Evolutionary conservation across 2,113 vertebrate genomes (phyloP), one percentile per base, ranked within the genome.

Genomic region (Stercorarius parasiticus): DNA sequence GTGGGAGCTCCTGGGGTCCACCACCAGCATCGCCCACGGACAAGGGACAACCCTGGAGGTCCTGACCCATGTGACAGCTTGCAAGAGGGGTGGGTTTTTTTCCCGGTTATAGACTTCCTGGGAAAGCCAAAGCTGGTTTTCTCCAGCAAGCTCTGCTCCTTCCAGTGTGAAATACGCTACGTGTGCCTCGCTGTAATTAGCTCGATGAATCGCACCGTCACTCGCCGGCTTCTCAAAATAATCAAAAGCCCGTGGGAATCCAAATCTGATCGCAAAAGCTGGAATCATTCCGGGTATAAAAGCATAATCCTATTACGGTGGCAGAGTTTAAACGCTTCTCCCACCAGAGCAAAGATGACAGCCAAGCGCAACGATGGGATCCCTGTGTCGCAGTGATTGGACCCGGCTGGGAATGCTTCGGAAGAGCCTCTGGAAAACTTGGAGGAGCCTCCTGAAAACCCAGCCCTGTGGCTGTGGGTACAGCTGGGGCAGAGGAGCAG

Each of bases 11-110:
- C 78, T 6, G 43, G 45, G 23, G 4, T 18, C 18, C 26, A 16
- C 3, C 2, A 2, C 2, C 0, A 6, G 7, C 27, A 36, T 61
- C 8, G 0, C 29, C 7, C 11, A 1, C 0, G 0, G 58, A 36
- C n/a, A 34, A 64, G 49, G 26, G n/a, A 62, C 27, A 36, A 1
- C 9, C 50, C 42, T 32, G 56, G 13, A 49, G 32, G 15, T 19
- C 43, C 69, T 62, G 45, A n/a, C 58, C 80, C 22, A 15, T 27
- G 53, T 8, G 22, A 16, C 9, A 58, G 76, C 55, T 50, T 58
- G 9, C 53, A 25, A 32, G 32, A 45, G 11, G 6, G 17, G 12
- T 9, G 34, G 56, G 13, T 30, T 43, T 64, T 42, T 13, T 49
- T 27, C 21, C 47, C 11, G 15, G n/a, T 21, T 56, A 30, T 13